Conservation (phyloP, 2,113 vertebrate genomes). For the Oreocharis arfaki region DNA sequence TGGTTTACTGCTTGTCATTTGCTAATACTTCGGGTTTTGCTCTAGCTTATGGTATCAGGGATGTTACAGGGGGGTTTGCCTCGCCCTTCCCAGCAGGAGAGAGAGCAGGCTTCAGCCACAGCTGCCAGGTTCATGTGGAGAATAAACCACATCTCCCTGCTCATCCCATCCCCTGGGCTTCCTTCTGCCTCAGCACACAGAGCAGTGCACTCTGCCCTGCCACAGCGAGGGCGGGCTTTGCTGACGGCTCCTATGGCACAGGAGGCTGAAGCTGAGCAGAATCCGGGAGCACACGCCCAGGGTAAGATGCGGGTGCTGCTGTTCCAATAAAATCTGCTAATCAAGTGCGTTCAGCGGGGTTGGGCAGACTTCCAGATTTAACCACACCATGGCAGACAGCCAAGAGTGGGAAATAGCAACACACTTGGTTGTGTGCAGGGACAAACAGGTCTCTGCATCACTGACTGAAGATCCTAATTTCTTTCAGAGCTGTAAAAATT, state of each 20-base stretch:
- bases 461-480: neutral
- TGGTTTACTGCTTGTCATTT: neutral
- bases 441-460: neutral
- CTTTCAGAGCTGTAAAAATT: neutral
- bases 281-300: neutral
- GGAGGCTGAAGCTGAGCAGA: neutral
- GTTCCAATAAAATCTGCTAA: neutral
- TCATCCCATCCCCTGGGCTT: neutral
- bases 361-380: neutral
- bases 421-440: neutral
- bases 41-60: neutral
- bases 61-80: neutral
- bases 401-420: neutral
- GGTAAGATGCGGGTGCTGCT: neutral
- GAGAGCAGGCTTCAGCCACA: neutral
- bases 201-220: neutral
- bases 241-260: accelerated
- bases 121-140: neutral
- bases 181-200: neutral
- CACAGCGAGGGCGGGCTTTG: neutral
- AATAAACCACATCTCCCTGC: neutral
- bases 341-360: neutral
- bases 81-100: neutral
- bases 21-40: neutral
- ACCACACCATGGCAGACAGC: neutral